Evolutionary conservation across 2,888 invertebrate genomes (phyloP), one percentile per base, ranked within the genome.

Genomic region (Mimumesa dahlbomi): DNA sequence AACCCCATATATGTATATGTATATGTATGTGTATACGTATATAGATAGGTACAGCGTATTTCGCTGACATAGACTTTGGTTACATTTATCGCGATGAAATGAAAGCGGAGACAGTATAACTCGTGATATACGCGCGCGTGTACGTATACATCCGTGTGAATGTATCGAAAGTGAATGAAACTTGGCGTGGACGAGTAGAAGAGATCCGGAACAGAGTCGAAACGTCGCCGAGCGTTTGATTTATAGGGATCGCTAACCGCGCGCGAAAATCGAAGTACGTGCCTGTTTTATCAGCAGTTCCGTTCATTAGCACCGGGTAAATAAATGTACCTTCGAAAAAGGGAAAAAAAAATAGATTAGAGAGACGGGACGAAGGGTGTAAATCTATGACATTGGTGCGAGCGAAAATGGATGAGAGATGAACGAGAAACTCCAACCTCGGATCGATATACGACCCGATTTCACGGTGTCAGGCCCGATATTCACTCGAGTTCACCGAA

Each of bases 221-320:
- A 62, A 65, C 72, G 53, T 61, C 73, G 59, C 61, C 72, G 70
- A 79, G 63, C 69, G 73, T 78, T 81, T 82, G 81, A 82, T 82
- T 81, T 79, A 81, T 81, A 75, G 75, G n/a, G 14, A 6, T 46
- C 67, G 56, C 65, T 52, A 54, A 63, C 19, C 43, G 40, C 57
- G 63, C 68, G 45, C n/a, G 25, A 34, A 53, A 48, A 54, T 50
- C 66, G 57, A 38, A 31, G 53, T 48, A 58, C 61, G 21, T 49
- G 43, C 42, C 42, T 21, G 63, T 66, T 61, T 61, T 67, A 61
- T 72, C 66, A 18, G 61, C 19, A 45, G 59, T 58, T 53, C 54
- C 67, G 66, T 78, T 77, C 76, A 76, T 81, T 78, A 76, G 57
- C 50, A 54, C 25, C 57, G 75, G 61, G 73, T 76, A 53, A 59